Evolutionary conservation across 2,888 invertebrate species (phyloP), one percentile per base, ranked within the genome.

Genomic region (Plutella xylostella): DNA sequence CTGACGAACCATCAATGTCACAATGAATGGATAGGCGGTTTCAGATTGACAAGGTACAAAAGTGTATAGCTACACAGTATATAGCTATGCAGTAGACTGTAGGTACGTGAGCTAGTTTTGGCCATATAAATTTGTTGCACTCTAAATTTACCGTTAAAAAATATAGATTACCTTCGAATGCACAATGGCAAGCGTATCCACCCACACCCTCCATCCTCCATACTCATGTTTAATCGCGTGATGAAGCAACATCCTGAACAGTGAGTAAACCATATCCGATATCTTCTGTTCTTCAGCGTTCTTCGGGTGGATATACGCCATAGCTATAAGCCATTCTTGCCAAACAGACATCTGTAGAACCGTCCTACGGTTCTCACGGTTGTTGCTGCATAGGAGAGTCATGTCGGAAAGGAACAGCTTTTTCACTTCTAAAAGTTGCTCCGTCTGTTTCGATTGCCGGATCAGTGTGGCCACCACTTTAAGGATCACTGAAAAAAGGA

Each of bases 161-260:
- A n/a, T n/a, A n/a, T n/a, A n/a, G 5, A 63, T 65, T 67, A 95
- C 98, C 89, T 98, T 98, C 1, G 98, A 98, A 80, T 99, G 99
- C 1, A 99, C 96, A 61, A 99, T 99, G 35, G 99, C 98, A 48
- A 99, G 77, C 0, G 99, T 99, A 68, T 99, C 99, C 4, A 99
- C 98, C 99, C 99, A 99, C 15, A 99, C 99, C 49, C 99, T 85
- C 99, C 99, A 99, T 14, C 99, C 99, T 4, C 99, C 99, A 65
- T 97, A 99, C 75, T 99, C 99, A 63, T 96, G 96, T 68, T 98
- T 98, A 57, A 99, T 97, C 33, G 99, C 99, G 74, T 99, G 99
- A 71, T 99, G 98, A 37, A 99, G 83, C 49, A 99, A 84, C 95
- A 98, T 97, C 14, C 97, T 89, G 83, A 99, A 99, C 55, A 99